Evolutionary conservation across 2,797 vertebrate genomes (phyloP).

Genomic region (Masticophis lateralis): DNA sequence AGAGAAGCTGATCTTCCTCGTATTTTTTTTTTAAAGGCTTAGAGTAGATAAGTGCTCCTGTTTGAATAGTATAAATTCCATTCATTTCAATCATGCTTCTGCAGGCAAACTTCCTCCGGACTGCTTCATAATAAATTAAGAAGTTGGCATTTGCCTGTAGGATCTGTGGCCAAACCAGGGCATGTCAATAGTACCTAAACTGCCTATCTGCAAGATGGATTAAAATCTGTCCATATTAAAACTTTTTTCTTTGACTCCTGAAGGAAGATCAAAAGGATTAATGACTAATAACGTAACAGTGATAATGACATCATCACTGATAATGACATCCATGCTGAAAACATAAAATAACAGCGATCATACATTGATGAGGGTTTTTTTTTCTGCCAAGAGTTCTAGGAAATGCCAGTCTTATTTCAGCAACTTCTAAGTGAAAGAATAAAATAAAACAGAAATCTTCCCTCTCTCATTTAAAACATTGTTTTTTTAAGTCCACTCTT

Average conservation of each 20-base stretch:
- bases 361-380: background rate
- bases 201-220: background rate
- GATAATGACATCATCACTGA: too few species aligned
- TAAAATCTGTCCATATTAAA: background rate
- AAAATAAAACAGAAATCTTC: background rate
- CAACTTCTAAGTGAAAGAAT: background rate
- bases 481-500: background rate
- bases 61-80: background rate
- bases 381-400: background rate
- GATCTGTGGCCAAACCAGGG: background rate
- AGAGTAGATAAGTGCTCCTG: background rate
- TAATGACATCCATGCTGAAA: background rate
- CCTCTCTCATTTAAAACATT: background rate
- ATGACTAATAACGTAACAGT: background rate
- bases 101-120: background rate
- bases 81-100: background rate
- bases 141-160: background rate
- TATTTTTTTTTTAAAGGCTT: background rate
- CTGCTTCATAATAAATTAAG: background rate
- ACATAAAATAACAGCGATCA: background rate
- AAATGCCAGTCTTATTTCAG: background rate
- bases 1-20: background rate
- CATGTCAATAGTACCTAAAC: background rate
- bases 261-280: background rate
- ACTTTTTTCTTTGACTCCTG: background rate